Evolutionary conservation across 2,113 vertebrate genomes (phyloP).

Genomic region (Psittacula cyanocephala): DNA sequence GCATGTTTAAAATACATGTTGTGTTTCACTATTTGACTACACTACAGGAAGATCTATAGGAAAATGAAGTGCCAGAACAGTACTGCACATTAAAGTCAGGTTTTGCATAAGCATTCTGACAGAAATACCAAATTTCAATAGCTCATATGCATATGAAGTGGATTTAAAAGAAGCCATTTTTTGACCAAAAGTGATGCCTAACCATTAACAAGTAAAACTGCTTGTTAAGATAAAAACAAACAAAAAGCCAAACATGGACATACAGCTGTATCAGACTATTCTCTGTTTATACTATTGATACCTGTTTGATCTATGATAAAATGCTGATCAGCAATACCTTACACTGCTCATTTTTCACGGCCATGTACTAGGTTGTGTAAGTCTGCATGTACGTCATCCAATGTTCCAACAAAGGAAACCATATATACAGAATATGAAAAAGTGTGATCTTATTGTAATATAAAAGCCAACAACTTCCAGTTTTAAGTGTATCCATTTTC

Average conservation of each 20-base stretch:
- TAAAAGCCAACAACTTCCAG: not conserved
- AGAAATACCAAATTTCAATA: not conserved
- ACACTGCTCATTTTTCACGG: not conserved
- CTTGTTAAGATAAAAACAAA: not conserved
- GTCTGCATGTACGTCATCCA: not conserved
- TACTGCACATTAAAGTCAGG: not conserved
- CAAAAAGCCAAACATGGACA: fast-evolving
- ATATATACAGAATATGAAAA: not conserved
- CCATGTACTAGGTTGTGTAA: not conserved
- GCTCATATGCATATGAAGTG: fast-evolving
- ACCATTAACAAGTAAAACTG: not conserved
- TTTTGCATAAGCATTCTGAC: not conserved
- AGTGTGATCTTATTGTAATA: not conserved
- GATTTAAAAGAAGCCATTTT: not conserved
- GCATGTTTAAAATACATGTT: not conserved
- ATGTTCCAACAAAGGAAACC: not conserved
- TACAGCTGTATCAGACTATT: not conserved
- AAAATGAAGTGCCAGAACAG: not conserved
- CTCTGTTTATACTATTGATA: not conserved
- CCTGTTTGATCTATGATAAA: not conserved
- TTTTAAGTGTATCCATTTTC: not conserved
- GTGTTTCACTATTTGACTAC: not conserved
- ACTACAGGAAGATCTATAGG: not conserved
- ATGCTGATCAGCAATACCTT: not conserved
- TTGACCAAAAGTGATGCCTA: not conserved